Base-by-base conservation (phyloP, 2,797 vertebrate genomes). In the Liasis olivaceus region DNA sequence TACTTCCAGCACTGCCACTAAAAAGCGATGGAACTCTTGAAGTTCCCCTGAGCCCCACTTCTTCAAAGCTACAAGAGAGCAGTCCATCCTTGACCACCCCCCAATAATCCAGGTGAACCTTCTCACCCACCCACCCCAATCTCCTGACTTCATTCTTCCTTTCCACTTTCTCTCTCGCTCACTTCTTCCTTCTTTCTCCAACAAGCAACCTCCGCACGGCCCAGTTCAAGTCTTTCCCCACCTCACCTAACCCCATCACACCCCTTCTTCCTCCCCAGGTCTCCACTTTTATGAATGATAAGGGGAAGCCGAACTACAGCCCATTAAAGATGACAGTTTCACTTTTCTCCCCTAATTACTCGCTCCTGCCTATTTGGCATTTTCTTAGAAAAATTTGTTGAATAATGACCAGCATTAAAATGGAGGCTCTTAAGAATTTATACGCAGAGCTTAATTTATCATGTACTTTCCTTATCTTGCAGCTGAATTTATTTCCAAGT, bases 351-450 rank as follows among this genome's bases (percentile, higher is more conserved):
- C 98, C 99, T 99, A 99, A 99, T 99, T 99, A 99, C 99, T 99
- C 98, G 99, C 99, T 99, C 99, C 99, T 99, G 99, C 99, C 99
- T 99, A 99, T 99, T 99, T 99, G 99, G 99, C 99, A 99, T 99
- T 99, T 98, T 99, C 99, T 99, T 99, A 99, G 99, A 99, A 99
- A 99, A 99, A 99, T 99, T 99, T 99, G 99, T 99, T 99, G 99
- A 99, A 99, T 99, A 99, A 99, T 99, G 99, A 99, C 99, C 99
- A 98, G 98, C 99, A 99, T 99, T 99, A 99, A 99, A 99, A 99
- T 99, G 99, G 98, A 99, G 98, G 98, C 99, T 99, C 99, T 99
- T 99, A 99, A 99, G 99, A 99, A 99, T 99, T 99, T 99, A 99
- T 99, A 99, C 97, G 98, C 98, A 95, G 97, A 97, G 98, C 98